Base-by-base conservation (phyloP, 23 tunicate genomes). In the Clavelina lepadiformis region DNA sequence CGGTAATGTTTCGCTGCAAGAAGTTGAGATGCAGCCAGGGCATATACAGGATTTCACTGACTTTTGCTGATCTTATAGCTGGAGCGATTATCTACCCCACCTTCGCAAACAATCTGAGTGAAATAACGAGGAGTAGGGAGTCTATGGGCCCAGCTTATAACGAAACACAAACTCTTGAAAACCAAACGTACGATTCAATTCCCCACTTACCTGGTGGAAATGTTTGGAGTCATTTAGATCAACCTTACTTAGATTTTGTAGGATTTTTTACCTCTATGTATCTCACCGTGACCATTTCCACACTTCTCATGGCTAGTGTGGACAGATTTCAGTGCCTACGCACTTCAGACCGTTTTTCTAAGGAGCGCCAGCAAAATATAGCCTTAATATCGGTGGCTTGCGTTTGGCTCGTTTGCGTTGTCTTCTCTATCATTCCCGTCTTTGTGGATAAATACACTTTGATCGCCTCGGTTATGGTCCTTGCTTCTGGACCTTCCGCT, bases 221-320 rank as follows among this genome's bases (percentile, higher is more conserved):
- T 15, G 61, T 34, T 3, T 56, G 61, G 61, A 56, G 61, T 56
- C 61, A 56, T 24, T 56, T 56, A 5, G 61, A 56, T 2, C 20
- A 2, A 13, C 61, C 61, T 2, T 56, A 56, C 29, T 15, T 56
- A 5, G 61, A 56, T 26, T 56, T 56, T 26, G 30, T 34, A 1
- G 61, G 61, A 28, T 56, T 56, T 26, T 22, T 56, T 3, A 56
- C 61, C 20, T 18, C 26, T 2, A 1, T 56, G 2, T 56, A 56
- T 7, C 61, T 56, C 29, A 56, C 61, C 11, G 31, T 34, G n/a
- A 13, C 61, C 20, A 56, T 56, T 15, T 56, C 29, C 29, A 56
- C 61, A 56, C 61, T 56, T 2, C 15, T n/a, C 2, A 22, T 56
- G 2, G 61, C 61, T 1, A 56, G 61, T 26, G 61, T 56, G 20